Base-by-base conservation (phyloP, 2,797 vertebrate genomes). In the Aulostomus chinensis region DNA sequence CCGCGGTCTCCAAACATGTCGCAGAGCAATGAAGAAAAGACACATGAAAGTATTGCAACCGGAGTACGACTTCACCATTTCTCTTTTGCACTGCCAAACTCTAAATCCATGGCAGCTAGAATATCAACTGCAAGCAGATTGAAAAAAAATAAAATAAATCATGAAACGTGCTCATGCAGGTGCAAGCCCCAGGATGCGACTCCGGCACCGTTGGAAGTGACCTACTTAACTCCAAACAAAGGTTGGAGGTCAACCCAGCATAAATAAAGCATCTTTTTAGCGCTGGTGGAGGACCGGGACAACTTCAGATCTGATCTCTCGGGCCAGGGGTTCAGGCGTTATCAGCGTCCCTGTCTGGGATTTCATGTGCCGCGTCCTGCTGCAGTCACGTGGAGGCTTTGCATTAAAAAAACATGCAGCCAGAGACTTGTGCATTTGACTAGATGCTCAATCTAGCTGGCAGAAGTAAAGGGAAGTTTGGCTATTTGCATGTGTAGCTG, bases 321-420 rank as follows among this genome's bases (percentile, higher is more conserved):
- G 18, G 39, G 28, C 36, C 57, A 66, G 59, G n/a, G 53, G 37
- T 36, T 57, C 52, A 40, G 33, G 14, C 22, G 47, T 80, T 75
- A 88, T 90, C 84, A 45, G 30, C 9, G 28, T 35, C 18, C 10
- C 32, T 2, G 59, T 69, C 54, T 22, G 41, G 20, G 49, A 66
- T 64, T 68, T 58, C n/a, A 66, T 59, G 51, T 32, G 11, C 37
- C 0, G 26, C 62, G 81, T 85, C 78, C 73, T 70, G 67, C 52
- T 74, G 1, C 5, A 20, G 41, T 31, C 34, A 62, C 64, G 58
- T 37, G 35, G 53, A 57, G 7, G 22, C 34, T 83, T 90, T 88
- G 81, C 84, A 88, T 87, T 72, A 43, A 68, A 78, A 69, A 75
- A 61, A 18, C 42, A 51, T 43, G 28, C 24, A 43, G 37, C 14